These are phyloP conservation scores for Rhopalosiphum padi DNA, from an alignment of 1,140 invertebrate genomes.

Conservation along the genomic window DNA sequence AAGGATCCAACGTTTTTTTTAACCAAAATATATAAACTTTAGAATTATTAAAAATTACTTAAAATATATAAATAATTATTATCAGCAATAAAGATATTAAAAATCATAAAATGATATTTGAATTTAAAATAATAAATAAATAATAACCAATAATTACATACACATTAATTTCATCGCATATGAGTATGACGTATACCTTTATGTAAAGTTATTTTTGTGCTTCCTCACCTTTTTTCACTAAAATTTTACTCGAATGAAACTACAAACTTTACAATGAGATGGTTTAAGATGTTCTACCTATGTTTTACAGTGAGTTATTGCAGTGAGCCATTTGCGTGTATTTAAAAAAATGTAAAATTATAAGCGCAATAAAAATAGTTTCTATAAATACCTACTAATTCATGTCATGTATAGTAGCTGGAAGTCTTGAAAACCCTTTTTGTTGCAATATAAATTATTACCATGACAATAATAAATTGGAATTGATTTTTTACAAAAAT, in stretches of 20 bases:
- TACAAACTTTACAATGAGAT: neutral
- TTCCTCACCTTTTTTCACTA: neutral
- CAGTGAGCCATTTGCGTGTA: neutral
- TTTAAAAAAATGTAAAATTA: neutral
- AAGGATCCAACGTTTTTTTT: neutral
- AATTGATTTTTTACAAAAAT: slow-evolving; percentile 4
- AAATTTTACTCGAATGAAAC: neutral
- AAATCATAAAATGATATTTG: neutral
- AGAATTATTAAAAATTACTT: neutral
- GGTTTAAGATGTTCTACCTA: neutral
- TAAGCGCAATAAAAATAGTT: neutral
- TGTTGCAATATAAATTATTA: slow-evolving; percentile 6
- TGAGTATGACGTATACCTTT: neutral
- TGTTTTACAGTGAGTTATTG: neutral
- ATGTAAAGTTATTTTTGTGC: neutral
- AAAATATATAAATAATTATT: neutral
- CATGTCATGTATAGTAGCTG: slow-evolving; percentile 2
- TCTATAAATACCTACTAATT: slow-evolving; percentile 18
- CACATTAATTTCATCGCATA: no score
- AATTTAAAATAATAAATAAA: neutral
- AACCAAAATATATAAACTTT: neutral
- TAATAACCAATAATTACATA: neutral
- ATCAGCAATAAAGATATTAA: neutral
- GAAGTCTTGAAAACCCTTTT: neutral
- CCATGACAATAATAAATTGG: slow-evolving; percentile 19